A percentile compares a stretch with the other conserved stretches of the same genome.
Conservation (phyloP, 2,113 vertebrate genomes). For the Gymnocephalus cernua region DNA sequence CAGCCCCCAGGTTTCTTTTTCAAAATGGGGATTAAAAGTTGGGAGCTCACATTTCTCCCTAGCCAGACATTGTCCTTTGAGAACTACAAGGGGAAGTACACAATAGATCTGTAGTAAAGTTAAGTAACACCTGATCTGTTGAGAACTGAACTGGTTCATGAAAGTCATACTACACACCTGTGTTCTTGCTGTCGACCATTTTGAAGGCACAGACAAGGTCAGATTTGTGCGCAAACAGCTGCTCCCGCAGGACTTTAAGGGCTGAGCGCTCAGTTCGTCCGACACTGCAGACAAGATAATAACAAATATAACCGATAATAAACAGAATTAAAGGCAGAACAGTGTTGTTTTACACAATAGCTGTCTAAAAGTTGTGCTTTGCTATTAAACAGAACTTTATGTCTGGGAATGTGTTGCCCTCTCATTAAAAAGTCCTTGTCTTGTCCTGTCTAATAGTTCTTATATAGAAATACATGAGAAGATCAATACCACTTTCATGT, state of each 20-base stretch:
- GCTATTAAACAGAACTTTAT: background rate
- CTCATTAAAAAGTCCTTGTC: background rate
- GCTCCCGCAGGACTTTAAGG: conserved; percentile 83
- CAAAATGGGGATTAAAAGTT: conserved; percentile 20
- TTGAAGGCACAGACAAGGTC: conserved; percentile 85
- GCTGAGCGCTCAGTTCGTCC: conserved; percentile 83
- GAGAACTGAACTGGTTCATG: background rate
- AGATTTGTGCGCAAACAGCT: conserved; percentile 86
- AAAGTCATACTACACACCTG: conserved; percentile 71
- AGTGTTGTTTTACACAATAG: background rate
- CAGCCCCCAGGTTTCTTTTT: background rate
- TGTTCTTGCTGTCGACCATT: conserved; percentile 75
- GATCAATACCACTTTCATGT: too few species aligned
- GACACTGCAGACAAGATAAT: conserved; percentile 61
- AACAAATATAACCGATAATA: background rate
- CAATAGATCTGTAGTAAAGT: background rate
- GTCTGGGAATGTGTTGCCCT: background rate
- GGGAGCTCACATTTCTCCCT: conserved; percentile 47
- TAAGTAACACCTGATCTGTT: conserved; percentile 1
- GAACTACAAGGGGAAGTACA: background rate
- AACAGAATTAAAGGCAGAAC: background rate
- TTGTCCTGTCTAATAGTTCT: background rate
- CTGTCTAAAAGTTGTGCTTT: background rate
- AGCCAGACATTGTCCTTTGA: background rate
- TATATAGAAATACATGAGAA: background rate